Evolutionary conservation across 2,113 vertebrate genomes (phyloP).

Genomic region (Nannobrachium achirus): DNA sequence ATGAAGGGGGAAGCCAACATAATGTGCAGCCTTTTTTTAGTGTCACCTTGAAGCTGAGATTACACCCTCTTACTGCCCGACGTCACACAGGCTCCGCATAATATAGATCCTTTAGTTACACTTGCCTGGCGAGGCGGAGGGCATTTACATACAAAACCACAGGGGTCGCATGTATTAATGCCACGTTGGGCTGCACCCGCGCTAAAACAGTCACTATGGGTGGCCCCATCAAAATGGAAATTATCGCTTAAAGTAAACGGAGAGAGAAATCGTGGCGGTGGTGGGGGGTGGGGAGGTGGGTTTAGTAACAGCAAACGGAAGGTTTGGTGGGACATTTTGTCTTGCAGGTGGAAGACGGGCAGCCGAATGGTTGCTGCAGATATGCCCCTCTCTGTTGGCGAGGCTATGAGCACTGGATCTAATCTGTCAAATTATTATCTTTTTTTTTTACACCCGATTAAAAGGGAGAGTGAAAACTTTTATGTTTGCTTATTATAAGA

Average conservation of each 20-base stretch:
- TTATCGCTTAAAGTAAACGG: constrained; percentile 72
- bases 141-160: constrained; percentile 72
- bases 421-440: constrained; percentile 34
- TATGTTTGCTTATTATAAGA: constrained; percentile 15
- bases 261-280: constrained; percentile 58
- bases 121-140: constrained; percentile 59
- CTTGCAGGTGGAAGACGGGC: constrained; percentile 54
- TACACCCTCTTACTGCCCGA: constrained; percentile 89
- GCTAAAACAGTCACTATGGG: constrained; percentile 72
- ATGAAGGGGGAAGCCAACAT: constrained; percentile 88
- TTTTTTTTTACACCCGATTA: constrained; percentile 20
- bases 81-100: constrained; percentile 64
- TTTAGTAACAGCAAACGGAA: constrained; percentile 56
- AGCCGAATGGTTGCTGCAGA: constrained; percentile 49
- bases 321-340: constrained; percentile 31
- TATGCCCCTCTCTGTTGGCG: constrained; percentile 29
- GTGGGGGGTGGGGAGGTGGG: background rate
- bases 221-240: constrained; percentile 75
- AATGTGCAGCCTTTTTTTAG: constrained; percentile 87
- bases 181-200: constrained; percentile 59
- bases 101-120: constrained; percentile 75
- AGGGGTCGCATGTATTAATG: constrained; percentile 68
- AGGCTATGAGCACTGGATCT: constrained; percentile 33
- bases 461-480: constrained; percentile 4
- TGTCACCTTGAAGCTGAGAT: constrained; percentile 92